Evolutionary conservation across 1,140 invertebrate genomes (phyloP).

Genomic region (Thaumatotibia leucotreta): DNA sequence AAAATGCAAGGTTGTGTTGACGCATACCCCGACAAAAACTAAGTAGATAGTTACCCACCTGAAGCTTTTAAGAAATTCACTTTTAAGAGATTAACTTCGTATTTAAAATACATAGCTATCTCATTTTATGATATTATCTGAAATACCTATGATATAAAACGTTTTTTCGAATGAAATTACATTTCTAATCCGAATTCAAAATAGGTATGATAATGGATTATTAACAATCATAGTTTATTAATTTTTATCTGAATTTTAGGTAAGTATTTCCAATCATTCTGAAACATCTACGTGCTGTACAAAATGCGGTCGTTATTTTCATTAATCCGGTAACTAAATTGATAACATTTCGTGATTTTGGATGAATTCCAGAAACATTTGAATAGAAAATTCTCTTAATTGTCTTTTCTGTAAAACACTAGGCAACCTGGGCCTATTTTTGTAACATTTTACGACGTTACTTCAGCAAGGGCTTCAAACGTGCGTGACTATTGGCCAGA

Average conservation of each 20-base stretch:
- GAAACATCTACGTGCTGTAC: not conserved
- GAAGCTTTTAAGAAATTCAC: too few species aligned
- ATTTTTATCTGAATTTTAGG: too few species aligned
- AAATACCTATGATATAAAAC: too few species aligned
- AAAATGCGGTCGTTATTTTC: conserved; percentile 34
- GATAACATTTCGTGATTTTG: conserved; percentile 54
- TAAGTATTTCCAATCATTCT: too few species aligned
- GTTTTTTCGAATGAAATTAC: too few species aligned
- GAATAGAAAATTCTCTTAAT: conserved; percentile 58
- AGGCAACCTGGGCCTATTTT: conserved; percentile 53
- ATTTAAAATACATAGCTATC: too few species aligned
- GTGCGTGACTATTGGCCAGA: not conserved
- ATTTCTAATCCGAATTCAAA: too few species aligned
- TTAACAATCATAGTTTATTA: too few species aligned
- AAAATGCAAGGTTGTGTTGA: not conserved
- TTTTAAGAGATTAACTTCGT: too few species aligned
- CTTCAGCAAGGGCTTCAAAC: conserved; percentile 22
- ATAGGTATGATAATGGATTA: too few species aligned
- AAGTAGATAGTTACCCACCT: too few species aligned
- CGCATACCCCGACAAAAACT: not conserved
- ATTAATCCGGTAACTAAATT: conserved; percentile 62
- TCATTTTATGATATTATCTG: too few species aligned
- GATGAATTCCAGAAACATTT: conserved; percentile 63
- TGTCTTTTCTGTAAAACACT: conserved; percentile 59
- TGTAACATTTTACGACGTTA: conserved; percentile 31